phyloP scores from a whole-genome alignment of 2,888 invertebrate genomes.

The Dromius quadrimaculatus region DNA sequence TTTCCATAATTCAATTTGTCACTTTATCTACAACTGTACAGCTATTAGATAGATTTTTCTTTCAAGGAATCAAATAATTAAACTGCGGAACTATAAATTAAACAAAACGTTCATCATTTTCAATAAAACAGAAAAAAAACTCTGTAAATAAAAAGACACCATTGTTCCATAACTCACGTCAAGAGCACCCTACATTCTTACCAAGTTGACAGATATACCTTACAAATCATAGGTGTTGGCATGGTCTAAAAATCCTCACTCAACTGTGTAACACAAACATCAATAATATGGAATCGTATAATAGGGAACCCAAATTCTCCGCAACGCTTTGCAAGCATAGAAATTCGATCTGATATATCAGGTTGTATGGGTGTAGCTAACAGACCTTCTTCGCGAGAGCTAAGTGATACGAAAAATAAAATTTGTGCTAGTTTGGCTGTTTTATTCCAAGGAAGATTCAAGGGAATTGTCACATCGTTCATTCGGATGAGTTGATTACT shows the following conservation, averaged over 20 bases:
- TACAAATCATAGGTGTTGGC: slow-evolving; percentile 18
- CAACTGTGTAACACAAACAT: slow-evolving; percentile 17
- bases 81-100: too few relatives aligned
- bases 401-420: slow-evolving; percentile 8
- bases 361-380: neutral
- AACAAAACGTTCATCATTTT: too few relatives aligned
- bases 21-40: too few relatives aligned
- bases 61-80: too few relatives aligned
- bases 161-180: slow-evolving; percentile 21
- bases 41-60: too few relatives aligned
- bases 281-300: slow-evolving; percentile 15
- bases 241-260: neutral
- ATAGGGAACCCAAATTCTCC: neutral
- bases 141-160: neutral
- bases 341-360: slow-evolving; percentile 15
- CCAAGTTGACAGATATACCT: slow-evolving; percentile 4
- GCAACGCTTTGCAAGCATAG: neutral
- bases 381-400: neutral
- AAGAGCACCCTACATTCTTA: neutral
- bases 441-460: too few relatives aligned
- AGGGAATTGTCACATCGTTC: neutral
- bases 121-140: neutral
- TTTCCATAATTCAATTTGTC: too few relatives aligned
- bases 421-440: slow-evolving; percentile 19
- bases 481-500: neutral